These are phyloP conservation scores for Arctia plantaginis DNA, from an alignment of 2,888 invertebrate genomes.

Conservation along the genomic window DNA sequence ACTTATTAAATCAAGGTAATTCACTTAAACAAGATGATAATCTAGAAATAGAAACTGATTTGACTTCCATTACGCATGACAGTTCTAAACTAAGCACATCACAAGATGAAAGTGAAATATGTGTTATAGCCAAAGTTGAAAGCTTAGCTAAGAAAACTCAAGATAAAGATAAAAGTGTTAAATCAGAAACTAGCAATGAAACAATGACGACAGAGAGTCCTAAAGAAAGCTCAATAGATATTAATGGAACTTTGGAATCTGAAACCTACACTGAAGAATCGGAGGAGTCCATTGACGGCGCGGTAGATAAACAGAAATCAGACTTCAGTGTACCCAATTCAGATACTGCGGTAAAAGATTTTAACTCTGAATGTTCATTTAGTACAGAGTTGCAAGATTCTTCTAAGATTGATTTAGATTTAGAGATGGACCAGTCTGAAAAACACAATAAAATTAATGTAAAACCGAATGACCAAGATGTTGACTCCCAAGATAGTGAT, in stretches of 20 bases:
- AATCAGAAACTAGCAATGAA: not conserved
- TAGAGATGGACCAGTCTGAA: not conserved
- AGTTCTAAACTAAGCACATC: slow-evolving; percentile 23
- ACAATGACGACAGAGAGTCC: not conserved
- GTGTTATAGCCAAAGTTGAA: slow-evolving; percentile 21
- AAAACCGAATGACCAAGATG: not conserved
- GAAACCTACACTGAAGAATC: slow-evolving; percentile 32
- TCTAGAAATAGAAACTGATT: slow-evolving; percentile 25
- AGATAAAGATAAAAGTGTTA: slow-evolving; percentile 11
- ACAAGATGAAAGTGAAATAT: slow-evolving; percentile 13
- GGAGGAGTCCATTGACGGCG: slow-evolving; percentile 18
- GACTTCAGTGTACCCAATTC: not conserved
- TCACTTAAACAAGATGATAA: slow-evolving; percentile 28
- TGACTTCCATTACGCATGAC: slow-evolving; percentile 34
- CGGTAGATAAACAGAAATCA: not conserved
- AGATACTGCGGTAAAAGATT: slow-evolving; percentile 9
- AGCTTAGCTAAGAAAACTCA: slow-evolving; percentile 21
- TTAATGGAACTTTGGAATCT: slow-evolving; percentile 29
- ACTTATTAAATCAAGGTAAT: slow-evolving; percentile 61
- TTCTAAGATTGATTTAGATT: not conserved
- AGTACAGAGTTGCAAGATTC: slow-evolving; percentile 2
- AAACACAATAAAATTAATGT: not conserved
- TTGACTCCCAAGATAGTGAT: not conserved
- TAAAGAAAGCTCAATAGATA: slow-evolving; percentile 19
- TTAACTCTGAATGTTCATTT: not conserved